Conservation (phyloP, 2,113 vertebrate genomes). For the Oryzias woworae region DNA sequence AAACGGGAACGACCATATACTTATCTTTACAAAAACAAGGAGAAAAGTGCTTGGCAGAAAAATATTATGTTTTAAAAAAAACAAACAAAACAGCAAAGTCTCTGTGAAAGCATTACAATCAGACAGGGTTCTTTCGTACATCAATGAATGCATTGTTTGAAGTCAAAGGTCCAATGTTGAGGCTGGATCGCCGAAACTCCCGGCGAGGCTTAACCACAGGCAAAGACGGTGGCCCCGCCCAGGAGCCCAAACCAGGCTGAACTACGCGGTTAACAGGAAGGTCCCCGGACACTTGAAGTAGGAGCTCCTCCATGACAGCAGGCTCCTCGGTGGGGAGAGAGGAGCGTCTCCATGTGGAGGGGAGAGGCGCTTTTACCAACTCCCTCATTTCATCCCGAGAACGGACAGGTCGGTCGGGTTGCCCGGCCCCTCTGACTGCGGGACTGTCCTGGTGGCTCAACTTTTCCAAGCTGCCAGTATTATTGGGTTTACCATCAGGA, state of each 20-base stretch:
- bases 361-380: constrained; percentile 85
- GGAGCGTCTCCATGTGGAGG: constrained; percentile 89
- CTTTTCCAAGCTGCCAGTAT: constrained; percentile 41
- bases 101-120: constrained; percentile 40
- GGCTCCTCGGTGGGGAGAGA: constrained; percentile 86
- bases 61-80: constrained; percentile 35
- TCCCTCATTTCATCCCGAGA: constrained; percentile 83
- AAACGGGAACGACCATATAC: constrained; percentile 19
- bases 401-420: constrained; percentile 65
- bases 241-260: constrained; percentile 64
- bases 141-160: constrained; percentile 85
- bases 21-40: constrained; percentile 18
- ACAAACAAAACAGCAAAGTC: constrained; percentile 24
- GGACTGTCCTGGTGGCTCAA: constrained; percentile 36
- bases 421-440: constrained; percentile 22
- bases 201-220: constrained; percentile 76
- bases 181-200: constrained; percentile 82
- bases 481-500: constrained; percentile 42
- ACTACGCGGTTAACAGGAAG: constrained; percentile 54
- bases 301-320: constrained; percentile 74
- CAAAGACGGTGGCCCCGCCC: constrained; percentile 40
- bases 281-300: constrained; percentile 66
- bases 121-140: constrained; percentile 89
- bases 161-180: constrained; percentile 63
- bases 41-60: constrained; percentile 68